These are phyloP conservation scores for Pentamera pediparva DNA, from an alignment of 53 echinoderm and acorn worm genomes.

Conservation along the genomic window DNA sequence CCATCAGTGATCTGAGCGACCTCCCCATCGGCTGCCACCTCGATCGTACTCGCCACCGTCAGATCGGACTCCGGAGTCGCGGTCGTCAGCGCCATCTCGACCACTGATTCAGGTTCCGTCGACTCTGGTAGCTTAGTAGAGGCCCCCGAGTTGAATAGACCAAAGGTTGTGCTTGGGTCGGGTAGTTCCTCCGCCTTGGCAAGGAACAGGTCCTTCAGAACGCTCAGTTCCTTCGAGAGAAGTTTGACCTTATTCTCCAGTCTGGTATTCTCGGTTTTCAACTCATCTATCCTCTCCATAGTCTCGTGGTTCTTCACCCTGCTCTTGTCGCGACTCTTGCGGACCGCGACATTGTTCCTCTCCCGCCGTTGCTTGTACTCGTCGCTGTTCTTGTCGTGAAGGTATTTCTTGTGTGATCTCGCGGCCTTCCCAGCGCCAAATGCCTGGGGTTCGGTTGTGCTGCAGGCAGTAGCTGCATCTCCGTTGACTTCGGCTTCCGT, in stretches of 20 bases:
- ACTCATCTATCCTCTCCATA: constrained; percentile 59
- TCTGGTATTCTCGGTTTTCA: constrained; percentile 79
- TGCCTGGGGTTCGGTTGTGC: neutral
- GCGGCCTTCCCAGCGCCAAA: neutral
- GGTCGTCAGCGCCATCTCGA: neutral
- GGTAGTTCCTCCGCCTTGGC: constrained; percentile 83
- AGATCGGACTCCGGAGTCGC: constrained; percentile 4
- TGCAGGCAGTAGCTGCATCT: neutral
- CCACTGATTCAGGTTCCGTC: neutral
- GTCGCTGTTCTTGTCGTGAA: constrained; percentile 64
- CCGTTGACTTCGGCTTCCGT: neutral
- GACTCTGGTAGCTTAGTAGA: neutral
- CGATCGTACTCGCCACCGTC: constrained; percentile 13
- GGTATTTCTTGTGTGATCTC: constrained; percentile 53
- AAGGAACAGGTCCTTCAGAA: constrained; percentile 90
- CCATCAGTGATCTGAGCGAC: neutral
- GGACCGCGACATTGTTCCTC: constrained; percentile 94
- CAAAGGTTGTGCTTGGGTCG: constrained; percentile 84
- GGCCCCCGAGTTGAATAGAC: constrained; percentile 68
- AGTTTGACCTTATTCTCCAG: constrained; percentile 79
- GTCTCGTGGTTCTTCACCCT: constrained; percentile 67
- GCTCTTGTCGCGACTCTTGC: constrained; percentile 82
- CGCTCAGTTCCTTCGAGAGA: constrained; percentile 86
- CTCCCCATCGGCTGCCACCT: constrained; percentile 13
- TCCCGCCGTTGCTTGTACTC: constrained; percentile 82